Conservation (phyloP, 2,888 invertebrate genomes). For the Eristalis arbustorum region DNA sequence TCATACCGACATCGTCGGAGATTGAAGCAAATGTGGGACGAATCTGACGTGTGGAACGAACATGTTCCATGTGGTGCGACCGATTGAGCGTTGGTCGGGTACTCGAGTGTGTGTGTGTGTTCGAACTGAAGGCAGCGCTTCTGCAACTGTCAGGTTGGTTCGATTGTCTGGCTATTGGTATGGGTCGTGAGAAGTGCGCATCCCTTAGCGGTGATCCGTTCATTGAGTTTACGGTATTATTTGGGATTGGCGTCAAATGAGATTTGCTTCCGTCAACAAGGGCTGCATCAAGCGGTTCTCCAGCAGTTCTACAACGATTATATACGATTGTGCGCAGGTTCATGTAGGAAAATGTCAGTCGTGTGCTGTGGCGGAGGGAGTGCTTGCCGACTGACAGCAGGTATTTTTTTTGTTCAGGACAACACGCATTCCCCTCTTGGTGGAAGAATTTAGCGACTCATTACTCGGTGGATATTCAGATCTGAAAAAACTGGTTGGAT, state of each 20-base stretch:
- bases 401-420: neutral
- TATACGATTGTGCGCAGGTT: neutral
- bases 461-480: too few species aligned
- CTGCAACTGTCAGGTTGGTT: neutral
- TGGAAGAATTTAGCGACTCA: too few species aligned
- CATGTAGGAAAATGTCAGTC: neutral
- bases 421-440: too few species aligned
- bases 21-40: neutral
- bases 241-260: neutral
- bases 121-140: neutral
- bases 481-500: too few species aligned
- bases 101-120: too few species aligned
- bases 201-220: neutral
- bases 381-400: neutral
- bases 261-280: neutral
- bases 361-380: neutral
- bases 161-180: neutral
- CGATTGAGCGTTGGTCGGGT: neutral
- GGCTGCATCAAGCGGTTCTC: neutral
- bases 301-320: neutral
- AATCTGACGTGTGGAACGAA: neutral
- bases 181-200: neutral
- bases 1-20: constrained; percentile 15
- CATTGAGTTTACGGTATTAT: neutral
- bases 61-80: neutral